Conservation (phyloP, 2,888 invertebrate species). For the Tetropium fuscum region DNA sequence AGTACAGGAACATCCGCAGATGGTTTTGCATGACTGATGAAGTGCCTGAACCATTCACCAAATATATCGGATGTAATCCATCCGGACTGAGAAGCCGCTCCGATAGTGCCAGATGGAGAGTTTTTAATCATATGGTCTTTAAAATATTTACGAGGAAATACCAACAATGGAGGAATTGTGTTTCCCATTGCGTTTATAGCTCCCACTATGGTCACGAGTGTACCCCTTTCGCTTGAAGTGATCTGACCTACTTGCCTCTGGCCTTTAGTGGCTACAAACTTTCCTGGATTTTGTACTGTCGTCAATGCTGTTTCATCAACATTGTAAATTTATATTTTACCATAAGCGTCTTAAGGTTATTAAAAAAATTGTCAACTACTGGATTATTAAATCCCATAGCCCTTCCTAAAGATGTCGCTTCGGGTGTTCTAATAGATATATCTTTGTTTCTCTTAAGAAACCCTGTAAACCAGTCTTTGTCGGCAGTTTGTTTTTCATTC, state of each 20-base stretch:
- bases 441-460: no score
- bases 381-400: no score
- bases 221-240: slow-evolving; percentile 25
- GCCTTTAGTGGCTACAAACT: slow-evolving; percentile 37
- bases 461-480: no score
- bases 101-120: slow-evolving; percentile 30
- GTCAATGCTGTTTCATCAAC: no score
- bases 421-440: no score
- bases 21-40: slow-evolving; percentile 6
- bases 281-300: slow-evolving; percentile 35
- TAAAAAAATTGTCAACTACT: no score
- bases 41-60: slow-evolving; percentile 11
- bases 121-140: slow-evolving; percentile 21
- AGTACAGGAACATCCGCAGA: not conserved
- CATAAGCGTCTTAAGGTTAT: no score
- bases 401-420: no score
- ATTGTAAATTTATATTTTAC: no score
- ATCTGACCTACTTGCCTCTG: slow-evolving; percentile 41
- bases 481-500: no score
- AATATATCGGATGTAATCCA: not conserved
- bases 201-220: slow-evolving; percentile 30
- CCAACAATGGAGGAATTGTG: not conserved
- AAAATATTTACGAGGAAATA: slow-evolving; percentile 7
- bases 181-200: not conserved
- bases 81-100: slow-evolving; percentile 23